Evolutionary conservation across 2,888 invertebrate genomes (phyloP), one percentile per base, ranked within the genome.

Genomic region (Phortica okadai): DNA sequence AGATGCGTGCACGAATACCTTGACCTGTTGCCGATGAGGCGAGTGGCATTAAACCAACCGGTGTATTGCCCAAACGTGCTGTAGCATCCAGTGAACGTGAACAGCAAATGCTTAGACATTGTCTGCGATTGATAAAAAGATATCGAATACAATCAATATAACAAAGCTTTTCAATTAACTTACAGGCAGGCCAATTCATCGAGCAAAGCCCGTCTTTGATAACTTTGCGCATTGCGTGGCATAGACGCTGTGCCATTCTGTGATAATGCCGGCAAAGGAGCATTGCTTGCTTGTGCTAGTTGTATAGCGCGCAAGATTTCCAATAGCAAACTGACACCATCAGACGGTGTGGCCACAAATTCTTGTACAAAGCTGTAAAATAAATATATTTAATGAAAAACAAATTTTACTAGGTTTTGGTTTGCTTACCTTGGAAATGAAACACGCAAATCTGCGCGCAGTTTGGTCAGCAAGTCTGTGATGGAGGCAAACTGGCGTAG

Each of bases 11-110:
- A 84, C 96, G 95, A 89, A 96, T 96, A 78, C 97, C 96, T 79
- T 96, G 96, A 74, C 97, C 96, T 92, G 97, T 97, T 88, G 97
- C 96, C 91, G 96, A 96, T 14, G 96, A 96, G 6, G 97, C 96
- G 44, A 97, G 92, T 0, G 97, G 96, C 92, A 97, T 95, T 11
- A 97, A 93, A 7, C 97, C 97, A 21, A 96, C 95, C 6, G 96
- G 95, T 11, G 96, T 95, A 11, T 94, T 93, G 21, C 96, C 95
- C 83, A 97, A 92, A 79, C 96, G 93, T 75, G 96, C 92, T 59
- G 95, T 94, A 73, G 97, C 95, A 89, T 97, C 97, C 66, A 95
- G 93, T 87, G 96, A 96, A 77, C 97, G 93, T 79, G 94, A 94
- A 86, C 95, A 95, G 91, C 96, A 96, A 80, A 95, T 94, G 89